Conservation (phyloP, 2,113 vertebrate species). For the Peucedramus taeniatus region DNA sequence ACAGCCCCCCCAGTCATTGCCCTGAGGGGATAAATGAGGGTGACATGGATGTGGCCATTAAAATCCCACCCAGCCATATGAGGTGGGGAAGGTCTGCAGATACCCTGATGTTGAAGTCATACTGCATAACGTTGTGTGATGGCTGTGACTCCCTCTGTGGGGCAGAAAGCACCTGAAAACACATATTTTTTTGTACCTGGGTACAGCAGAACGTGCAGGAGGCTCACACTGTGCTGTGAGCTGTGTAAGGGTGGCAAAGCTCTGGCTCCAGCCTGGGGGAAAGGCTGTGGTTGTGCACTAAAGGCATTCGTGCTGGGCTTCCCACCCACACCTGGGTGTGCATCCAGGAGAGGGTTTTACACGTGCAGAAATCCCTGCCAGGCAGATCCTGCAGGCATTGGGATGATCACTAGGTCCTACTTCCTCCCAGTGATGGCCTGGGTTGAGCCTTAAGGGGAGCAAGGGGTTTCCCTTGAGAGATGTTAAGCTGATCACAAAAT, state of each 20-base stretch:
- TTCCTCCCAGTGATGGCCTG: background rate
- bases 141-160: background rate
- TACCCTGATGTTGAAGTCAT: background rate
- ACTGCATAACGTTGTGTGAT: background rate
- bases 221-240: background rate
- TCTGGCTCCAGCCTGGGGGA: background rate
- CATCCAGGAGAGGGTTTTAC: background rate
- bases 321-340: background rate
- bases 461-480: background rate
- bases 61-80: background rate
- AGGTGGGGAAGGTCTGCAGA: background rate
- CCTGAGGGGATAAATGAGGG: background rate
- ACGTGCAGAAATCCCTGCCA: accelerated
- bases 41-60: background rate
- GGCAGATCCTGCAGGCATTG: background rate
- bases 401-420: background rate
- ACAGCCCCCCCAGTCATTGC: background rate
- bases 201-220: accelerated
- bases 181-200: background rate
- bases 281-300: background rate
- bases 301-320: background rate
- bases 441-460: background rate
- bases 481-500: background rate
- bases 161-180: background rate
- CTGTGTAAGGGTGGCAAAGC: background rate